Conservation (phyloP, 2,113 vertebrate species). For the Probosciger aterrimus region DNA sequence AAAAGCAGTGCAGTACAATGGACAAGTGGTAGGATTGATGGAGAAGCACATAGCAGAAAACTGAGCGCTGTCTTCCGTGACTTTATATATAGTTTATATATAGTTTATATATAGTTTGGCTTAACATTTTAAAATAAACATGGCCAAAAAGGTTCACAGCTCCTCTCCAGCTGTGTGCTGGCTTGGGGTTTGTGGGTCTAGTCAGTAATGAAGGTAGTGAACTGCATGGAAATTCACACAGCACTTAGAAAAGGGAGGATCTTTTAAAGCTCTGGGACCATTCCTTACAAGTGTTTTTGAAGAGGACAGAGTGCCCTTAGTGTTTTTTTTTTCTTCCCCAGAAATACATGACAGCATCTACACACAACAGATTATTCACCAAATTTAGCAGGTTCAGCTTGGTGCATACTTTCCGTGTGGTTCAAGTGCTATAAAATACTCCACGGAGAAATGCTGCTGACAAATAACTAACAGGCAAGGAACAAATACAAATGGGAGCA, state of each 20-base stretch:
- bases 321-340: not conserved
- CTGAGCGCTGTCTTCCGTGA: not conserved
- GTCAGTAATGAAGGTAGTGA: not conserved
- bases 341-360: not conserved
- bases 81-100: not conserved
- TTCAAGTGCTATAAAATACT: slow-evolving; percentile 12
- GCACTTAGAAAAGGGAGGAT: not conserved
- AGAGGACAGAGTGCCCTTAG: not conserved
- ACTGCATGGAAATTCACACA: not conserved
- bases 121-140: not conserved
- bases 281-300: not conserved
- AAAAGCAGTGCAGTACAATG: not conserved
- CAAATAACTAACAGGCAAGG: not conserved
- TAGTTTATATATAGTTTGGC: not conserved
- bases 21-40: not conserved
- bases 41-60: not conserved
- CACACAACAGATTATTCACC: not conserved
- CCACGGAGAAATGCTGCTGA: not conserved
- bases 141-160: not conserved
- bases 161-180: not conserved
- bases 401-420: not conserved
- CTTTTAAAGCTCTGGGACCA: not conserved
- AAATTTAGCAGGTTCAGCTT: not conserved
- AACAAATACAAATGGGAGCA: not conserved
- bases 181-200: slow-evolving; percentile 4